Evolutionary conservation across 2,797 vertebrate species (phyloP).

Genomic region (Pangasius sanitwongsei): DNA sequence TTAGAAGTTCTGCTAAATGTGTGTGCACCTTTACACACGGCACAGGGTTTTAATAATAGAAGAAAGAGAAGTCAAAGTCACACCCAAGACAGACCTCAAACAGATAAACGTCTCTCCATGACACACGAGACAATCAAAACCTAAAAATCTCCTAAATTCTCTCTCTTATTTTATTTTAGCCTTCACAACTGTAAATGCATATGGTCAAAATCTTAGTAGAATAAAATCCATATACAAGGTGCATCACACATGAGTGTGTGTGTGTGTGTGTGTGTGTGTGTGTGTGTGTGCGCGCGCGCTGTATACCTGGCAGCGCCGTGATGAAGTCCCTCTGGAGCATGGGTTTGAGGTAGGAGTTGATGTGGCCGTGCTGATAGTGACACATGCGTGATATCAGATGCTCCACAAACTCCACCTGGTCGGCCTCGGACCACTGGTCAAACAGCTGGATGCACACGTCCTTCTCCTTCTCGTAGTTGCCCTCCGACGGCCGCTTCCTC

Average conservation of each 20-base stretch:
- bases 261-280: background rate
- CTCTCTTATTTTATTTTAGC: too few relatives aligned
- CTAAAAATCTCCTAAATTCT: background rate
- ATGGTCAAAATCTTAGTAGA: background rate
- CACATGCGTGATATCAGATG: slow-evolving; percentile 99
- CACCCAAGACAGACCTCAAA: background rate
- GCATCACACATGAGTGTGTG: background rate
- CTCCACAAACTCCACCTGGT: slow-evolving; percentile 98
- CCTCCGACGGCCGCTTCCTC: slow-evolving; percentile 85
- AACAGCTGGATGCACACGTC: slow-evolving; percentile 88
- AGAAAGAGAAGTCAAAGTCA: background rate
- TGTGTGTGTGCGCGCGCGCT: background rate
- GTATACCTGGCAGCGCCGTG: slow-evolving; percentile 94
- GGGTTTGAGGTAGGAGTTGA: slow-evolving; percentile 99
- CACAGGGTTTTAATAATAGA: background rate
- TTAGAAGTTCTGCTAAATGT: background rate
- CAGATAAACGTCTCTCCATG: background rate
- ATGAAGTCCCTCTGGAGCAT: slow-evolving; percentile 99
- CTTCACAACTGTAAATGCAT: background rate
- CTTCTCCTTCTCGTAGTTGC: slow-evolving; percentile 87
- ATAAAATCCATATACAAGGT: background rate
- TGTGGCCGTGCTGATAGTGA: slow-evolving; percentile 99
- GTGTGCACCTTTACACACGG: background rate
- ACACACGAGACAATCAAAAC: background rate
- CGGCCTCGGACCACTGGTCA: slow-evolving; percentile 98